Base-by-base conservation (phyloP, 2,113 vertebrate genomes). In the Plecturocebus donacophilus region DNA sequence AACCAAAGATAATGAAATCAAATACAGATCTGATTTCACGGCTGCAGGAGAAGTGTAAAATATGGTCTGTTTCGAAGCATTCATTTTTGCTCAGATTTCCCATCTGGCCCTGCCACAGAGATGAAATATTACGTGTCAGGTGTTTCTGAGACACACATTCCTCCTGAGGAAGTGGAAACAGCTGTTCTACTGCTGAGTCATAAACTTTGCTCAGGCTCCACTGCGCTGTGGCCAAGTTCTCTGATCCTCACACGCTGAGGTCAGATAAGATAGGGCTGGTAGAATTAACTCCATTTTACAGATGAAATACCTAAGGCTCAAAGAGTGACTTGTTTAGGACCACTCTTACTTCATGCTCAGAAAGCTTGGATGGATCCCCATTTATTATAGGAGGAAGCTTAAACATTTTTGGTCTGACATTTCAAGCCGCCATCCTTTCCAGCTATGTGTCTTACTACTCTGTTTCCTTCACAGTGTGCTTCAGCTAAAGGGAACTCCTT, bases 51-150 rank as follows among this genome's bases (percentile, higher is more conserved):
- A 96, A 97, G 81, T 88, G 90, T 73, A 93, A 96, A 97, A 96
- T 96, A 97, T 90, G 81, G 77, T 92, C 96, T 95, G 49, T 98
- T 97, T 85, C 52, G 11, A 95, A 90, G 95, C 8, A 0, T 95
- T 96, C 54, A 6, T 95, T 98, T 98, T 95, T 93, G 92, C 97
- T 98, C 95, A 73, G 71, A 96, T 96, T 96, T 95, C 96, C 97
- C 94, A 82, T 94, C 97, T 98, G 92, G 90, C 70, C 84, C 87
- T 95, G 96, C 81, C 92, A 56, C 42, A 8, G 87, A 85, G 95
- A 88, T 90, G 95, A 98, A 97, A 87, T 97, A 96, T 73, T 92
- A 84, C 5, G 1, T 91, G 95, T 92, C 97, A 96, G 96, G 98
- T 98, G 94, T 96, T 94, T 96, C 64, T 90, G 87, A 96, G 92